Conservation (phyloP, 2,888 invertebrate genomes). For the Eupsilia transversa region DNA sequence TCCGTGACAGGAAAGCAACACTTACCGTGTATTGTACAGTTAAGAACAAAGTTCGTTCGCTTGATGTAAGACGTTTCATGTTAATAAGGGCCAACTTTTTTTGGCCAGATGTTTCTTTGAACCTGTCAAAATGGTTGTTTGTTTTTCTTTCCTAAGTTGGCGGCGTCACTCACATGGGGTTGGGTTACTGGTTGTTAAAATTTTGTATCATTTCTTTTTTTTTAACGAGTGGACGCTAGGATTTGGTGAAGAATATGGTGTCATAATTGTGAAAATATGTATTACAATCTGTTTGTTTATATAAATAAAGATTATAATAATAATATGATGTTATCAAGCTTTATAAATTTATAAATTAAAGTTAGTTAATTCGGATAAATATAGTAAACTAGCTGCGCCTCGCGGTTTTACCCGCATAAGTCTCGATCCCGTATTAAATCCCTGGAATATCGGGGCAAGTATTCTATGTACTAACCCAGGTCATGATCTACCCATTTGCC, state of each 20-base stretch:
- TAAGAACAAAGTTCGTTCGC: constrained; percentile 63
- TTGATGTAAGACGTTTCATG: constrained; percentile 60
- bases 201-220: constrained; percentile 29
- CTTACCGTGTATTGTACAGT: constrained; percentile 80
- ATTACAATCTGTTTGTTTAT: too few species aligned
- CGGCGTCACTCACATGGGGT: constrained; percentile 20
- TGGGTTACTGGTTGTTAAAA: constrained; percentile 39
- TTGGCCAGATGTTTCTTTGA: constrained; percentile 35
- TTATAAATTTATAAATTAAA: neutral
- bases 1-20: constrained; percentile 86
- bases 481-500: too few species aligned
- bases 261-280: too few species aligned
- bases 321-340: neutral
- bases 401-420: too few species aligned
- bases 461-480: too few species aligned
- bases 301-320: too few species aligned
- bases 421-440: too few species aligned
- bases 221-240: constrained; percentile 1
- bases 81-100: constrained; percentile 55
- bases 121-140: constrained; percentile 46
- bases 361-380: neutral
- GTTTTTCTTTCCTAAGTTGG: constrained; percentile 41
- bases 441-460: too few species aligned
- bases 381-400: neutral
- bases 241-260: too few species aligned